Percentiles rank a stretch among this genome's conserved stretches.
These are phyloP conservation scores for Oryzias celebensis DNA, from an alignment of 2,113 vertebrate genomes.

Conservation along the genomic window DNA sequence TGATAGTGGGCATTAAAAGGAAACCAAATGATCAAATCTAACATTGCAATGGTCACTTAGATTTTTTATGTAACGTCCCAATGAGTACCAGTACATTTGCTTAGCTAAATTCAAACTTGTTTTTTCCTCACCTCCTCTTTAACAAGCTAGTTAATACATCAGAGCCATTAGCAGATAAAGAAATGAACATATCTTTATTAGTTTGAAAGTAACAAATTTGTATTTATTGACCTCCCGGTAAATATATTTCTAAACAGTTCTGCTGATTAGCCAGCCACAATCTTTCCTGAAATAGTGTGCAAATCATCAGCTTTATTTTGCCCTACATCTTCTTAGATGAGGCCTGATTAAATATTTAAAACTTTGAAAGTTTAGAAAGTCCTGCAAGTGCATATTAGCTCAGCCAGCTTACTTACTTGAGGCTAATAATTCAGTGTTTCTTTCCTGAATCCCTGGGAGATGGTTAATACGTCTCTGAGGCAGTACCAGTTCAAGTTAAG, in stretches of 20 bases:
- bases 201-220: no score
- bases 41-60: no score
- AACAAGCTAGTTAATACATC: no score
- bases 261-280: background rate
- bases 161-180: no score
- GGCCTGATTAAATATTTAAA: conserved; percentile 49
- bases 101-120: no score
- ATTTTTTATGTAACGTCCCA: no score
- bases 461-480: conserved; percentile 8
- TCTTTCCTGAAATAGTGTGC: background rate
- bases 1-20: no score
- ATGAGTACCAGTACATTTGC: no score
- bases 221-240: no score
- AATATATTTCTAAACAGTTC: background rate
- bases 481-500: conserved; percentile 25
- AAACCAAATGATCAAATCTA: no score
- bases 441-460: conserved; percentile 11
- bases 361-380: conserved; percentile 37
- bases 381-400: conserved; percentile 26
- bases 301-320: conserved; percentile 13
- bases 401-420: conserved; percentile 1
- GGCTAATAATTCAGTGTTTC: conserved; percentile 41
- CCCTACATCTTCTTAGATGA: conserved; percentile 29
- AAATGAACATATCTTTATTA: no score
- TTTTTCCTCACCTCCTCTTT: no score